Evolutionary conservation across 2,113 vertebrate species (phyloP).

Genomic region (Gopherus flavomarginatus): DNA sequence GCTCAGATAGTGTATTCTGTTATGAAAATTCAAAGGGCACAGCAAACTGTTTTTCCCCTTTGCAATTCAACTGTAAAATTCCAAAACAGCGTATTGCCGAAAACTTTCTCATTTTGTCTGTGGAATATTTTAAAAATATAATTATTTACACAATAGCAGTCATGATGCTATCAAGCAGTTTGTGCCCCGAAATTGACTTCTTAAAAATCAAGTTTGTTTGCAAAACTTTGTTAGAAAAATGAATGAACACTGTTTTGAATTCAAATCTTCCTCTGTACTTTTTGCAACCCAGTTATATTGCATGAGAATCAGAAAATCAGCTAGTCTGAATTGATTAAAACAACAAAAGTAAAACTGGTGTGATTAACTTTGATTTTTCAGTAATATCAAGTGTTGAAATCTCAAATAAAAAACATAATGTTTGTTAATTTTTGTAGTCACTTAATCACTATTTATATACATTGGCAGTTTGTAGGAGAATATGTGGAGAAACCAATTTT

Average conservation of each 20-base stretch:
- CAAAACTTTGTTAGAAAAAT: neutral
- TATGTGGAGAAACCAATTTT: neutral
- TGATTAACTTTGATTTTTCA: neutral
- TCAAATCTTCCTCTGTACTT: neutral
- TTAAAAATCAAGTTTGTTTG: neutral
- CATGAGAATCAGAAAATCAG: neutral
- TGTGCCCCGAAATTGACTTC: neutral
- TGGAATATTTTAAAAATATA: neutral
- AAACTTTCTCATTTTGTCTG: neutral
- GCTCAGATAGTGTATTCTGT: neutral
- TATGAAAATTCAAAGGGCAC: neutral
- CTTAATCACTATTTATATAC: neutral
- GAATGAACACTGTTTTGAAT: neutral
- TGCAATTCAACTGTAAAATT: neutral
- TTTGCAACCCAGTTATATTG: neutral
- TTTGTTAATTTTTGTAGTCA: neutral
- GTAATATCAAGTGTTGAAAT: neutral
- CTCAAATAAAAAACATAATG: neutral
- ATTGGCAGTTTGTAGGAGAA: neutral
- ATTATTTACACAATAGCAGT: neutral
- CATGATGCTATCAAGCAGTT: neutral
- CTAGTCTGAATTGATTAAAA: neutral
- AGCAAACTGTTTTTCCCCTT: neutral
- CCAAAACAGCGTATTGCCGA: neutral
- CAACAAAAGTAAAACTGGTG: neutral